Evolutionary conservation across 2,888 invertebrate species (phyloP), one percentile per base, ranked within the genome.

Genomic region (Tolmerus cingulatus): DNA sequence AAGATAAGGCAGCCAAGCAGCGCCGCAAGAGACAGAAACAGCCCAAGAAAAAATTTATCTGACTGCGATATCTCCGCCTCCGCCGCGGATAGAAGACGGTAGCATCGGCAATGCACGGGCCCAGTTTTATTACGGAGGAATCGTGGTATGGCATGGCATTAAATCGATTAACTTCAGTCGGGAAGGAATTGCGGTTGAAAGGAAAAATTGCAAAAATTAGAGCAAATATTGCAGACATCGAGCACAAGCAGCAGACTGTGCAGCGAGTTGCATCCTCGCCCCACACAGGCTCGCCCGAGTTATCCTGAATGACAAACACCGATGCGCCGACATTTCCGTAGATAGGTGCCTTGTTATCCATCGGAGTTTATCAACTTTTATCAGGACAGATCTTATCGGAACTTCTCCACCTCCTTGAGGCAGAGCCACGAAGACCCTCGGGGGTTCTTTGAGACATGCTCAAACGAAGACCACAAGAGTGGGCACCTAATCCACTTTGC

Each of bases 121-220:
- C n/a, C 74, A 74, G 30, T 85, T 51, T 74, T 43, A 46, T 85
- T 74, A 19, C 34, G 74, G 23, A 51, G 66, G 84, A 84, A 40
- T 46, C 74, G 85, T 74, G 16, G 82, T 0, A 57, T 74, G 66
- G 40, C 74, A 46, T 85, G 85, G 46, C 74, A 87, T 78, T 84
- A 87, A 87, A 87, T 87, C 87, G 87, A 87, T 87, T 87, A 87
- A 87, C 85, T 87, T 55, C 77, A 87, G 57, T 76, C 84, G 87
- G 87, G 16, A 85, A 76, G 85, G 34, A 87, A 87, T 87, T 87
- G 78, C 87, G 66, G 85, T 85, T 85, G 84, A 84, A 85, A 87
- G 84, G 84, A 85, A 87, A 87, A 87, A 84, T 84, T 87, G 84
- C 87, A 87, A 87, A 87, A 87, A 87, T 87, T 87, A 87, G 87